These are phyloP conservation scores for Morone saxatilis DNA, from an alignment of 2,113 vertebrate species.

Conservation along the genomic window DNA sequence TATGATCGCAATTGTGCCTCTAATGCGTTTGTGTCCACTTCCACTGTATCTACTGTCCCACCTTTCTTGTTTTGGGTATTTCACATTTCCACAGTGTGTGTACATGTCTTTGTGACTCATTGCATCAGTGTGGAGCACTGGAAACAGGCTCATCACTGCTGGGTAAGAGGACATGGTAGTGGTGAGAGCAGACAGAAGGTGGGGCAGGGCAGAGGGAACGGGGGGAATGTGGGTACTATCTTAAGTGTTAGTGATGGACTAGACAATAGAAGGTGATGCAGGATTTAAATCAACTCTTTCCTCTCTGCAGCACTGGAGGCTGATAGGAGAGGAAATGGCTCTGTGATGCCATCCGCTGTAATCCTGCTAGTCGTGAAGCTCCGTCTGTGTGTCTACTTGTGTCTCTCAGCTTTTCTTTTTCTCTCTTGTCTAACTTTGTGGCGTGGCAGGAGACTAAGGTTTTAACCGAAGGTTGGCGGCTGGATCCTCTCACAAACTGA, in stretches of 20 bases:
- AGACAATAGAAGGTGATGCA: conserved; percentile 78
- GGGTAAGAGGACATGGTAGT: conserved; percentile 53
- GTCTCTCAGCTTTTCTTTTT: conserved; percentile 14
- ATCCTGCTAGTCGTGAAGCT: conserved; percentile 33
- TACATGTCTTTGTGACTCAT: conserved; percentile 20
- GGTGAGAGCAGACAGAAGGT: conserved; percentile 36
- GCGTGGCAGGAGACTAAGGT: not conserved
- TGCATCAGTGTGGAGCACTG: conserved; percentile 35
- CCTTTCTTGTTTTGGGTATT: conserved; percentile 16
- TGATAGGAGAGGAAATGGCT: conserved; percentile 72
- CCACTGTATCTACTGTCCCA: not conserved
- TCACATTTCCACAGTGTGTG: conserved; percentile 18
- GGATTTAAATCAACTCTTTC: conserved; percentile 79
- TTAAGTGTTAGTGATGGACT: conserved; percentile 79
- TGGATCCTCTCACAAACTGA: not conserved
- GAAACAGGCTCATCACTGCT: conserved; percentile 64
- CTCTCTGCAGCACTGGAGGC: conserved; percentile 51
- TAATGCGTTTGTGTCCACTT: conserved; percentile 22
- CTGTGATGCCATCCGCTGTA: conserved; percentile 49
- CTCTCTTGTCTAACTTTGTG: conserved; percentile 7
- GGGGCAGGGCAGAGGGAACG: conserved; percentile 28
- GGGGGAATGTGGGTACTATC: conserved; percentile 36
- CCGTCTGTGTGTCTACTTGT: conserved; percentile 27
- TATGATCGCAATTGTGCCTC: conserved; percentile 5
- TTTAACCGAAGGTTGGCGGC: not conserved